These are phyloP conservation scores for Sparidentex hasta DNA, from an alignment of 2,797 vertebrate species.

Conservation along the genomic window DNA sequence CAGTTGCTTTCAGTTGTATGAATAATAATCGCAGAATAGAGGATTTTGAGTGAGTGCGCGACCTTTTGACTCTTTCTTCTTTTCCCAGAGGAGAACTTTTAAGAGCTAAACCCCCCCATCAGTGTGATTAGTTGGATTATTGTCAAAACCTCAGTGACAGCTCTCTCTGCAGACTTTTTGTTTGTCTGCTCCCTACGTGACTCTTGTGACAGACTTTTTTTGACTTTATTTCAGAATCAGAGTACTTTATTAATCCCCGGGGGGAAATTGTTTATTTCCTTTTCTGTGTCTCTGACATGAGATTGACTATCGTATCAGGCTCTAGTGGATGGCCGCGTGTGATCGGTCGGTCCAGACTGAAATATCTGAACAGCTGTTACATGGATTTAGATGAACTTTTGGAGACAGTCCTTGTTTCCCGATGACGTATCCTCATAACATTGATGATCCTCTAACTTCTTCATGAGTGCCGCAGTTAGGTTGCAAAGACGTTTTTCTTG, in stretches of 20 bases:
- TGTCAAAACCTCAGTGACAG: constrained; percentile 68
- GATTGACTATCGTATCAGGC: not conserved
- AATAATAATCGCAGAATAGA: constrained; percentile 13
- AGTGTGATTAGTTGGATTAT: constrained; percentile 76
- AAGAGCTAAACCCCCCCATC: constrained; percentile 35
- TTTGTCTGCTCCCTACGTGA: constrained; percentile 16
- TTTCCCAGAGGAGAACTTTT: constrained; percentile 28
- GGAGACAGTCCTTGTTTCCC: too few species aligned
- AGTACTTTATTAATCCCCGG: too few species aligned
- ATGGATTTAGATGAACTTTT: not conserved
- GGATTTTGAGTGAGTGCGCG: constrained; percentile 28
- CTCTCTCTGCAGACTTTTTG: constrained; percentile 42
- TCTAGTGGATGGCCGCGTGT: not conserved
- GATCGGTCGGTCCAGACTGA: not conserved
- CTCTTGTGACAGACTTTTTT: not conserved
- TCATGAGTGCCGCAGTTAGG: too few species aligned
- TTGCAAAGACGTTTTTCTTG: too few species aligned
- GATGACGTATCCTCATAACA: too few species aligned
- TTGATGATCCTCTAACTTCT: too few species aligned
- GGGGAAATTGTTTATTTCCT: too few species aligned
- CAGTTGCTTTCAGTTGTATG: constrained; percentile 17
- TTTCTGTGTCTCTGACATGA: not conserved
- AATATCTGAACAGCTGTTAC: constrained; percentile 3
- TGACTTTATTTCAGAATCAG: too few species aligned
- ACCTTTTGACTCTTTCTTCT: constrained; percentile 50